Evolutionary conservation across 2,113 vertebrate genomes (phyloP), one percentile per base, ranked within the genome.

Genomic region (Henicopernis longicauda): DNA sequence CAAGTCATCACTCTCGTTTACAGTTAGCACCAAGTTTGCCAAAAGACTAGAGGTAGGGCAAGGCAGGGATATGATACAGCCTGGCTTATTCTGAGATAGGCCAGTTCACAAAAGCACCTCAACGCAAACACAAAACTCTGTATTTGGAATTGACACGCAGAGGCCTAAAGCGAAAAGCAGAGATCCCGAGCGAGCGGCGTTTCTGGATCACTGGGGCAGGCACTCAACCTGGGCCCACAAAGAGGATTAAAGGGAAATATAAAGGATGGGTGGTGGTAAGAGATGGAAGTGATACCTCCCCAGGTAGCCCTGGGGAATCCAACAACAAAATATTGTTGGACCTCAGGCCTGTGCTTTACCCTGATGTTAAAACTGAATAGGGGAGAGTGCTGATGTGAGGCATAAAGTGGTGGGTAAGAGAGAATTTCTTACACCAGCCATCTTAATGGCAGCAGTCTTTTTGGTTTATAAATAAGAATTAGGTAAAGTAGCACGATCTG

Each of bases 101-200:
- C 15, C 13, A 2, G n/a, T 10, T 67, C 54, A 16, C 10, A 16
- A 62, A 50, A 57, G 8, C 9, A 20, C 20, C 54, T 83, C 32
- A 29, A 6, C 4, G 31, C 72, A 47, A 77, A 44, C 26, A 38
- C 22, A n/a, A 26, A 52, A 11, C 18, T 31, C 25, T 36, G 36
- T 14, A 3, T 49, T 77, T 38, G 58, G 49, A 72, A 6, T 6
- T 6, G 42, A 27, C 0, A 0, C 3, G 1, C 32, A 27, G 58
- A 55, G 16, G 29, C 55, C 34, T 62, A 7, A 15, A 34, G 38
- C 5, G 26, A 58, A 50, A 76, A 79, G 31, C 38, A 36, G n/a
- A 15, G 12, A 11, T 12, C 10, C 16, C 0, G 0, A 12, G 27
- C 1, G 6, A n/a, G 55, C 0, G 1, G 16, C 1, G 8, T 11